Base-by-base conservation (phyloP, 2,797 vertebrate genomes). In the Podarcis siculus region DNA sequence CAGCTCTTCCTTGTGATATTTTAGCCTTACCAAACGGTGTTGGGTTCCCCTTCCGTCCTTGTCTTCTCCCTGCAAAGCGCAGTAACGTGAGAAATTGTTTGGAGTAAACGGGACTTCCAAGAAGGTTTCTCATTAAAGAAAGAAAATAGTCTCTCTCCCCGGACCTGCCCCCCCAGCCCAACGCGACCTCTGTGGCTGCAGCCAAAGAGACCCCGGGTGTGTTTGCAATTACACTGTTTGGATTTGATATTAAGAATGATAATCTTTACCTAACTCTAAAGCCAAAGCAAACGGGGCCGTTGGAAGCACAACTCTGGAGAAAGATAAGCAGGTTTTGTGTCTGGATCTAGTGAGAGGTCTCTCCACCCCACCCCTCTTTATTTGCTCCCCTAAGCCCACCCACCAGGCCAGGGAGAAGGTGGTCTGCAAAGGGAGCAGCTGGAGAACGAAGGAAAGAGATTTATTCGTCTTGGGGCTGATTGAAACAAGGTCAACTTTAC, bases 241-340 rank as follows among this genome's bases (percentile, higher is more conserved):
- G 93, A 91, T 96, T 96, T 93, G 93, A 96, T 96, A 96, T 95
- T 96, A 95, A 96, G 95, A 95, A 94, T 87, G 93, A 95, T 95
- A 95, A 96, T 95, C 94, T 96, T 95, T 89, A 93, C 80, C 89
- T 91, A 86, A 95, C 87, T 87, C 93, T 77, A 89, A 90, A 93
- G 89, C 93, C 93, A 95, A 97, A 96, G 94, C 92, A 95, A 95
- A 95, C 93, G 95, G 49, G 82, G 5, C 49, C 77, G 13, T 35
- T 83, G 86, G 89, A 92, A 97, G 81, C 92, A 90, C 90, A 92
- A 88, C 94, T 95, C 80, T 64, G 86, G 69, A 42, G 88, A 92
- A 94, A 93, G 92, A 95, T 94, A 89, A 94, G 90, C 86, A 86
- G 83, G 86, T 92, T 91, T 32, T 80, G 25, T 9, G 55, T 87